A percentile compares a stretch with the other conserved stretches of the same genome.
These are phyloP conservation scores for Phaethon lepturus DNA, from an alignment of 2,113 vertebrate species.

Conservation along the genomic window DNA sequence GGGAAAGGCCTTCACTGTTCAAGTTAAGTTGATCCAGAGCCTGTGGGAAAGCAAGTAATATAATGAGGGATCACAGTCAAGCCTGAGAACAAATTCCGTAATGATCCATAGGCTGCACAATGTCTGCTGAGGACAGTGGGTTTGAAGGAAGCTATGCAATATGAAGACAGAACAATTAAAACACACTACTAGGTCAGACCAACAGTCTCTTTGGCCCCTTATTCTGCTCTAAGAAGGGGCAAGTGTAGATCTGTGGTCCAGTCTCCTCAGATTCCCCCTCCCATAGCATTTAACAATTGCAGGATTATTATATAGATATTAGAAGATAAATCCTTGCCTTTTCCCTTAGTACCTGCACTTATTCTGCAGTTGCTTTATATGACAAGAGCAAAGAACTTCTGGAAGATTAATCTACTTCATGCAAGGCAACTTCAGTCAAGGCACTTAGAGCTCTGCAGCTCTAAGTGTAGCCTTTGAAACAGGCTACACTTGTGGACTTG, in stretches of 20 bases:
- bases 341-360: background rate
- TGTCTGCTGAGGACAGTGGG: background rate
- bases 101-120: background rate
- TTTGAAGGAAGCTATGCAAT: background rate
- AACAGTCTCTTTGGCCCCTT: background rate
- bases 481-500: background rate
- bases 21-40: constrained; percentile 85
- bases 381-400: background rate
- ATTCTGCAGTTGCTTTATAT: background rate
- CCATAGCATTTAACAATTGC: background rate
- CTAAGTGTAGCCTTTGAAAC: background rate
- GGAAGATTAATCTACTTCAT: background rate
- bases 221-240: background rate
- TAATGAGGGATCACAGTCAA: background rate
- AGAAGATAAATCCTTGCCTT: background rate
- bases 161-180: background rate
- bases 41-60: constrained; percentile 48
- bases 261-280: background rate
- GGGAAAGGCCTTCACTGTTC: constrained; percentile 84
- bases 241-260: background rate
- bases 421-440: background rate
- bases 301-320: background rate
- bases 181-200: background rate
- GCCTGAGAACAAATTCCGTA: background rate
- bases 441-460: background rate